Base-by-base conservation (phyloP, 2,113 vertebrate species). In the Pseudonaja textilis region DNA sequence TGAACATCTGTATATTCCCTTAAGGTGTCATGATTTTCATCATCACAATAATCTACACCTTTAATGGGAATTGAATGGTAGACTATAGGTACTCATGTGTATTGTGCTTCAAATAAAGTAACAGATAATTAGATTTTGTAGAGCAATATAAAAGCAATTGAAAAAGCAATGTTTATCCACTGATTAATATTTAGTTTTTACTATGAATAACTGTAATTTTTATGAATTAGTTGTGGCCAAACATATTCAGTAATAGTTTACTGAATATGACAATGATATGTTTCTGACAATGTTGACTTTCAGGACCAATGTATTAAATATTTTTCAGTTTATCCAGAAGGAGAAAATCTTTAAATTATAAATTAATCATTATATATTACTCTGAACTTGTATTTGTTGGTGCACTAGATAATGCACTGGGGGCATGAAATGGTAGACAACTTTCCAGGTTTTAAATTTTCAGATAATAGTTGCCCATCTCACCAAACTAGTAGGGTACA, bases 1-100 rank as follows among this genome's bases (percentile, higher is more conserved):
- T 54, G 88, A 90, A 93, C 92, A 93, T 88, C 92, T 90, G 74
- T 88, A 87, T 61, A 57, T 61, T 90, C 88, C 74, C 92, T 23
- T 61, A 57, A 93, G 88, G 12, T 61, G 47, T 86, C 69, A 61
- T 29, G 88, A 90, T 90, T 86, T n/a, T 86, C 56, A 90, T 86
- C 69, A 55, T 90, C 69, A 52, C 56, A 91, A 91, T 93, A 86
- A 90, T 93, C 69, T 61, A 93, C 26, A 57, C 92, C 56, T 93
- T 90, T 93, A 90, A 85, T 47, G 59, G 42, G 29, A 93, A 93
- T 90, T 92, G 91, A 50, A 74, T 88, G 87, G 61, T 52, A 89
- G 11, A 89, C 55, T 9, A 93, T 25, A 14, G 45, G 52, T 61
- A 61, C 29, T 47, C 55, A 61, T 64, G n/a, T 86, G 88, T 85